These are phyloP conservation scores for Smittia sp. DNA, from an alignment of 2,888 invertebrate species.

Conservation along the genomic window DNA sequence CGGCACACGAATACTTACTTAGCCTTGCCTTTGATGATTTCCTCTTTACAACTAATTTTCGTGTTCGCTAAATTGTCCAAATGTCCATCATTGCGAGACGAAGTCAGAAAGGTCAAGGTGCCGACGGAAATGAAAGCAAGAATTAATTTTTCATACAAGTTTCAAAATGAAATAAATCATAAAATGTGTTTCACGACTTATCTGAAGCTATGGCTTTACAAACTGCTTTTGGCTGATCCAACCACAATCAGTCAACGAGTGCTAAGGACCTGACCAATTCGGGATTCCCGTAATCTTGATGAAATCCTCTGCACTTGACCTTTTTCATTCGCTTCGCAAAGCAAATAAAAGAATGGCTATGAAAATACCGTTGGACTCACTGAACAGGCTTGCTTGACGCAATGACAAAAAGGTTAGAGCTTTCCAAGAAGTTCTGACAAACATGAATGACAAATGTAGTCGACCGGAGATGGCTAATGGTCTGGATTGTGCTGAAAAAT, in stretches of 20 bases:
- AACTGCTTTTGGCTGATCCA: background rate
- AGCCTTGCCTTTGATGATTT: background rate
- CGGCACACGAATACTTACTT: background rate
- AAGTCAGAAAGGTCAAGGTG: background rate
- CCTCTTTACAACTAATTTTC: background rate
- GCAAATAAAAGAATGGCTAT: background rate
- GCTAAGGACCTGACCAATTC: background rate
- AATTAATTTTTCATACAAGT: background rate
- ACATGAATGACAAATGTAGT: too few species aligned
- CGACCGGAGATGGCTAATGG: too few species aligned
- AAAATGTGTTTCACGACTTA: background rate
- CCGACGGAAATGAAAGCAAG: background rate
- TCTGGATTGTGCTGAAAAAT: too few species aligned
- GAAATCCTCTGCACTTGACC: slow-evolving; percentile 6
- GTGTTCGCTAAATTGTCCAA: background rate
- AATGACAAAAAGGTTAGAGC: too few species aligned
- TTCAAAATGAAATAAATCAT: background rate
- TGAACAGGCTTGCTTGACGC: too few species aligned
- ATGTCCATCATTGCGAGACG: too few species aligned
- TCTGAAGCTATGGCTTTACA: background rate
- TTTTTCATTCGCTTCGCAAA: background rate
- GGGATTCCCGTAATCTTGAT: background rate
- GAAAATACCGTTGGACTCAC: background rate
- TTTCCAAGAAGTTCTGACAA: too few species aligned
- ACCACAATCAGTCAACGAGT: background rate